phyloP scores from a whole-genome alignment of 2,888 invertebrate species.

The Sepioteuthis lessoniana region DNA sequence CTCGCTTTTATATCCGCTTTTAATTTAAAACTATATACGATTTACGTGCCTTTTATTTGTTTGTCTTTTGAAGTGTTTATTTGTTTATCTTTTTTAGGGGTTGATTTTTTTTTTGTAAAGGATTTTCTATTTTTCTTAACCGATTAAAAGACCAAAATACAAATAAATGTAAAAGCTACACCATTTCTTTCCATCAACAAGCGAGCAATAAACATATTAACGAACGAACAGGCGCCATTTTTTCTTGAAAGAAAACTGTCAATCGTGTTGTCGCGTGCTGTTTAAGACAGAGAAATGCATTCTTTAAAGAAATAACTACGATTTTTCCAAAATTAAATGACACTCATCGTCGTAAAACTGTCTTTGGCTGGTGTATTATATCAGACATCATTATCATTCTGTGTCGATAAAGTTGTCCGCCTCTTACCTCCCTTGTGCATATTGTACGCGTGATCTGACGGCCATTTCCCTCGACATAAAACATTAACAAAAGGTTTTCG shows the following conservation, averaged over 20 bases:
- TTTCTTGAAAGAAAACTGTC: not conserved
- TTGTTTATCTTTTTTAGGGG: too few relatives aligned
- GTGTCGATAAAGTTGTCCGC: not conserved
- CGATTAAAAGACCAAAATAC: not conserved
- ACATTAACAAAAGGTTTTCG: not conserved
- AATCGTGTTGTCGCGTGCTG: not conserved
- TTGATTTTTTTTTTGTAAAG: not conserved
- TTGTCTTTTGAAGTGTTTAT: too few relatives aligned
- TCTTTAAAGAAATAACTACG: not conserved
- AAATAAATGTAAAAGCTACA: not conserved
- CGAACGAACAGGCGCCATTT: not conserved
- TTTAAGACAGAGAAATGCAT: not conserved
- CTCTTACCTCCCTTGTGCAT: not conserved
- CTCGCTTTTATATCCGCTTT: not conserved
- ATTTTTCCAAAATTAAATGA: constrained; percentile 4
- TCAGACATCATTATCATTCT: not conserved
- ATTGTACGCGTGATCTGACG: not conserved
- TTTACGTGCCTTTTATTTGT: not conserved
- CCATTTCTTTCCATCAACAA: not conserved
- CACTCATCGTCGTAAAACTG: constrained; percentile 5
- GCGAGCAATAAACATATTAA: not conserved
- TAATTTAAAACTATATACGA: constrained; percentile 2
- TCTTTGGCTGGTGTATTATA: not conserved
- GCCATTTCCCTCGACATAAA: not conserved
- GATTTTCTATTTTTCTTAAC: not conserved